These are phyloP conservation scores for Folsomia candida DNA, from an alignment of 2,888 invertebrate species.

Conservation along the genomic window DNA sequence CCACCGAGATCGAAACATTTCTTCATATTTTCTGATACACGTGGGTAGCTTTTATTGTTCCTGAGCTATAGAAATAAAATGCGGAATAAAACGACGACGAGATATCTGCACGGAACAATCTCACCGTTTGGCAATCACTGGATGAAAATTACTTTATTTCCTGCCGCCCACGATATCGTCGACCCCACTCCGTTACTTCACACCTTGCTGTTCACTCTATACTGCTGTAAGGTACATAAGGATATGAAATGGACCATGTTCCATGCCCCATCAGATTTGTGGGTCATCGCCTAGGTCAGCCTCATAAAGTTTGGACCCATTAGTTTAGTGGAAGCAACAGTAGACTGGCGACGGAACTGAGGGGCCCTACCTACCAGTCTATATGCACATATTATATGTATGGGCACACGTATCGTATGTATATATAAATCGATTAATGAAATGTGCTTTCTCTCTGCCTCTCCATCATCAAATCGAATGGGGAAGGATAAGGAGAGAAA, in stretches of 20 bases:
- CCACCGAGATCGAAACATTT: no score
- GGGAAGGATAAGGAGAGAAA: neutral
- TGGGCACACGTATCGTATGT: neutral
- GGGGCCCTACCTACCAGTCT: neutral
- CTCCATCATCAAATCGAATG: constrained; percentile 19
- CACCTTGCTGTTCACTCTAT: neutral
- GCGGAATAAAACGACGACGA: no score
- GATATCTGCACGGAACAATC: no score
- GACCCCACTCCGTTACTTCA: neutral
- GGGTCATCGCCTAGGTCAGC: neutral
- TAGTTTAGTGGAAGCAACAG: no score
- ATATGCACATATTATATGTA: neutral
- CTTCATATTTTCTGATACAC: neutral
- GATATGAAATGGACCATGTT: neutral
- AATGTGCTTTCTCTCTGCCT: no score
- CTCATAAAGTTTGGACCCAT: no score
- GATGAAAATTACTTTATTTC: neutral
- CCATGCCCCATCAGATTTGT: neutral
- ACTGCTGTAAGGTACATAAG: neutral
- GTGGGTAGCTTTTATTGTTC: neutral
- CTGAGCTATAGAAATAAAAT: neutral
- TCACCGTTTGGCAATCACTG: neutral
- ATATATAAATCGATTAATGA: constrained; percentile 17
- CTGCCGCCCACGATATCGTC: neutral
- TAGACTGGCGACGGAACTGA: no score